These are phyloP conservation scores for Lucifuga dentata DNA, from an alignment of 2,113 vertebrate species.

Conservation along the genomic window DNA sequence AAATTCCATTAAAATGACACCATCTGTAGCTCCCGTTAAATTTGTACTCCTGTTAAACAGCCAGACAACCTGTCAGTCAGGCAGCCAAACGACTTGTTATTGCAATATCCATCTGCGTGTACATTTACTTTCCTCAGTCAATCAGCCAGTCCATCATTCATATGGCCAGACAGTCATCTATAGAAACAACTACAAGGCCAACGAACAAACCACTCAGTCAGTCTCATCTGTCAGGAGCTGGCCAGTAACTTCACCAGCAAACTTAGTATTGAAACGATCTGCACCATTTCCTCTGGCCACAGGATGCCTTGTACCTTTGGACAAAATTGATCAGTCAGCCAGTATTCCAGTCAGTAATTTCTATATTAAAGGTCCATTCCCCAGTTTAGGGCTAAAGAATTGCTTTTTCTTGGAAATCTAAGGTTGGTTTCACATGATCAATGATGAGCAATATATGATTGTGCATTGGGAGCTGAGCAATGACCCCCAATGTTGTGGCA, in stretches of 20 bases:
- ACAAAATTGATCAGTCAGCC: neutral
- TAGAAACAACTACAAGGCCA: slow-evolving; percentile 40
- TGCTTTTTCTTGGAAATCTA: too few species aligned
- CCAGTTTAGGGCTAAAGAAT: slow-evolving; percentile 19
- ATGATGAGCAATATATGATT: too few species aligned
- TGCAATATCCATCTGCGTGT: neutral
- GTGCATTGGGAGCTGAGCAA: too few species aligned
- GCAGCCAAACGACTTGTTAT: slow-evolving; percentile 19
- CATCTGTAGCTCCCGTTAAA: neutral
- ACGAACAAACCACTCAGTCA: slow-evolving; percentile 7
- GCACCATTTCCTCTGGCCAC: neutral
- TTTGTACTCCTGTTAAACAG: neutral
- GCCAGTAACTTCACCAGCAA: too few species aligned
- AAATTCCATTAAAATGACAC: neutral
- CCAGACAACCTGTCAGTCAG: slow-evolving; percentile 4
- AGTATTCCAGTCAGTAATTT: slow-evolving; percentile 17
- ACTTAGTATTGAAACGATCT: too few species aligned
- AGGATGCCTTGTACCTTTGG: too few species aligned
- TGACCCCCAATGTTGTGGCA: too few species aligned
- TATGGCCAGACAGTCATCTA: neutral
- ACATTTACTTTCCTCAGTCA: neutral
- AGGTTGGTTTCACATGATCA: too few species aligned
- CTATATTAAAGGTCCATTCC: slow-evolving; percentile 11
- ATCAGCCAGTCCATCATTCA: slow-evolving; percentile 16
- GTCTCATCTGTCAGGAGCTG: slow-evolving; percentile 15